These are phyloP conservation scores for Cyrtorhinus lividipennis DNA, from an alignment of 1,140 invertebrate genomes.

Conservation along the genomic window DNA sequence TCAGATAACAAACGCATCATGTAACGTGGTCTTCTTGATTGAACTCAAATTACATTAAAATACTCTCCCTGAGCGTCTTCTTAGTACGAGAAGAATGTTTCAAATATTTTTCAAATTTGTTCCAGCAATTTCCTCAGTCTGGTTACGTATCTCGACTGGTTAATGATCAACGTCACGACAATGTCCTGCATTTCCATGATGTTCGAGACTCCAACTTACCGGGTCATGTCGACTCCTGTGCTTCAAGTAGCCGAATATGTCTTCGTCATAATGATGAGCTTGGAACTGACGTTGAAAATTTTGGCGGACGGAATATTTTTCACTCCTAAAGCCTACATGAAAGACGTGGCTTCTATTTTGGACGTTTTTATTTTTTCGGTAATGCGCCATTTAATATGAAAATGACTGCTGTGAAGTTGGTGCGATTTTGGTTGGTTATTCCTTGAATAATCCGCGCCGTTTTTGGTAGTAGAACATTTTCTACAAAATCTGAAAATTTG, in stretches of 20 bases:
- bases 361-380: conserved; percentile 97
- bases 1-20: no score
- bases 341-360: conserved; percentile 89
- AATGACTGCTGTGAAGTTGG: no score
- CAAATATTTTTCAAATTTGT: no score
- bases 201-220: conserved; percentile 85
- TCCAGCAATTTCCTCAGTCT: conserved; percentile 89
- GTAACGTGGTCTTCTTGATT: no score
- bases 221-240: conserved; percentile 70
- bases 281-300: conserved; percentile 90
- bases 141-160: conserved; percentile 98
- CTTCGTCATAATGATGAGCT: conserved; percentile 96
- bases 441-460: no score
- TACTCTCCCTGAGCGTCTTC: no score
- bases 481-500: no score
- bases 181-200: conserved; percentile 97
- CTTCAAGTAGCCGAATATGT: conserved; percentile 93
- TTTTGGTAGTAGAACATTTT: no score
- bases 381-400: no score
- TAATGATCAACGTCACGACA: conserved; percentile 97
- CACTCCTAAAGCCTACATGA: conserved; percentile 95
- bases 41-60: no score
- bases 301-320: conserved; percentile 96
- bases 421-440: no score
- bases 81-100: no score